Evolutionary conservation across 2,888 invertebrate genomes (phyloP), one percentile per base, ranked within the genome.

Genomic region (Drosophila niveifrons): DNA sequence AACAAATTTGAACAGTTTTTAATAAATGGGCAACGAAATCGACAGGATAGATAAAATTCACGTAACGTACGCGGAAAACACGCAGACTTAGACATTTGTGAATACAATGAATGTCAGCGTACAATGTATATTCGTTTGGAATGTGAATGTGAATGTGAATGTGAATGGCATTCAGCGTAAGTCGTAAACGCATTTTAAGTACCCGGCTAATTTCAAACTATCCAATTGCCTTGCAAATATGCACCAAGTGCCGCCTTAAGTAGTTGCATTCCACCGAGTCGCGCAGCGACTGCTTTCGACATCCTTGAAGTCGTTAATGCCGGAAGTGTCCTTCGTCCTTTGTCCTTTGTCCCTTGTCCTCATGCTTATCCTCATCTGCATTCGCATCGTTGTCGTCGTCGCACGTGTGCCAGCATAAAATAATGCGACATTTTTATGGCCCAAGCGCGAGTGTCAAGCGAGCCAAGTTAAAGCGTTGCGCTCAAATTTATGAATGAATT

Each of bases 401-500:
- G 66, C 68, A 72, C 83, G 73, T 82, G 80, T 82, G 73, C 67
- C 63, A 61, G 81, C 89, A 81, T 88, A 86, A 86, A 87, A 78
- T 86, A 75, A 84, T 84, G 83, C 87, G 89, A 83, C 89, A 87
- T 81, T 83, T 83, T 83, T 83, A 83, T 83, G 87, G 87, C 84
- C 84, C 71, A 58, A 61, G 69, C 80, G 83, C 80, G 83, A 86
- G 83, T 83, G 85, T 66, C 59, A 44, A 71, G 39, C 58, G 57
- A 44, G 57, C 48, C 71, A 75, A 70, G 79, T 75, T 78, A 66
- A 87, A 84, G 80, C 88, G 85, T 72, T 84, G 82, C 79, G 57
- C 48, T 70, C 62, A 69, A 82, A 83, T 88, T 83, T 88, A 83
- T 83, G 83, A 83, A 83, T 83, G 83, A 83, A 81, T 84, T 75